Base-by-base conservation (phyloP, 92 coral and sea anemone genomes). In the Anthopleura xanthogrammica region DNA sequence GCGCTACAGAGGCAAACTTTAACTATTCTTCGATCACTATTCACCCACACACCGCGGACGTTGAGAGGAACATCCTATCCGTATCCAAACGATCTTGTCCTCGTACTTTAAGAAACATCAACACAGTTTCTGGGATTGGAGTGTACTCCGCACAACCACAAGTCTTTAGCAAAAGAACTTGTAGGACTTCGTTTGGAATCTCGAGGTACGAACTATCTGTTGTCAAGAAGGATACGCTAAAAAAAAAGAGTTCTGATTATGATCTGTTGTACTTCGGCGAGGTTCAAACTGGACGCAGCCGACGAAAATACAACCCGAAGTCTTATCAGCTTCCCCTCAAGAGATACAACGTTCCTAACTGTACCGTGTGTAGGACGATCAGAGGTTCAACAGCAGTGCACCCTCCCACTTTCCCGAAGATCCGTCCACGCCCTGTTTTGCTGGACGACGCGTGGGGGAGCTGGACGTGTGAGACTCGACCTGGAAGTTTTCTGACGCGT, bases 111-210 rank as follows among this genome's bases (percentile, higher is more conserved):
- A 83, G 75, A 7, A 71, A 81, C 52, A 84, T 89, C 77, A 87
- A 90, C 66, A 83, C 77, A 16, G 81, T 58, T 13, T 42, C 80
- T 23, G 85, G 82, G 1, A 77, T 76, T 39, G 78, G 72, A 17
- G 80, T 83, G 14, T 89, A 86, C 17, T 79, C 72, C 24, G 95
- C 80, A 16, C 64, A 87, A 56, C 54, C 74, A 56, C 86, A 72
- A 3, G 98, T 95, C 42, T 94, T 94, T 17, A 87, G 88, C 39
- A 86, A 83, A 83, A 77, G 95, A 13, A 82, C 90, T 29, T 94
- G 98, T 77, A 83, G 98, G 52, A 83, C 77, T n/a, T 75, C 88
- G 60, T 94, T 91, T 84, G 95, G 95, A 12, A 82, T 94, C 75
- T 89, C 89, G 48, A 94, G 92, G 36, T 87, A 88, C 52, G 98